These are phyloP conservation scores for Perognathus longimembris DNA, from an alignment of 2,113 vertebrate genomes.

Conservation along the genomic window DNA sequence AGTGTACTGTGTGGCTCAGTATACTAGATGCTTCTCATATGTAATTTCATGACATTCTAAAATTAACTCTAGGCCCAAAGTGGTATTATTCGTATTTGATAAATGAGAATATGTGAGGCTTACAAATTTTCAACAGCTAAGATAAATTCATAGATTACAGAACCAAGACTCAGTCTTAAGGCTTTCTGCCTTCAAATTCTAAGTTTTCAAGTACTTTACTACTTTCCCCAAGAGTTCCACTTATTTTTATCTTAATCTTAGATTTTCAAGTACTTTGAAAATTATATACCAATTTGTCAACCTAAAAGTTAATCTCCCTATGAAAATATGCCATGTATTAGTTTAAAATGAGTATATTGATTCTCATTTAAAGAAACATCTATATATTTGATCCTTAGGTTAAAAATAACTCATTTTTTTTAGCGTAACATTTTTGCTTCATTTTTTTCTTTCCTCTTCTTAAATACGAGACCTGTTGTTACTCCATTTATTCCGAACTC, in stretches of 20 bases:
- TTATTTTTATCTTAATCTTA: slow-evolving; percentile 34
- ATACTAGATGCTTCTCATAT: neutral
- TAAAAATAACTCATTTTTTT: neutral
- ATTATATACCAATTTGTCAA: neutral
- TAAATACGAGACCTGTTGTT: slow-evolving; percentile 1
- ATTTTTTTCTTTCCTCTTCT: neutral
- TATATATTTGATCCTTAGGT: neutral
- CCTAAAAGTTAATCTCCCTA: neutral
- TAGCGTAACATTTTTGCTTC: neutral
- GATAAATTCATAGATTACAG: neutral
- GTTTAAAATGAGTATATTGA: neutral
- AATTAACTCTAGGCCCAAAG: neutral
- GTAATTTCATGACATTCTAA: neutral
- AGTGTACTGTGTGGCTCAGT: neutral
- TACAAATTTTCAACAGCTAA: neutral
- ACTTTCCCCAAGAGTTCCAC: neutral
- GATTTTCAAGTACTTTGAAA: neutral
- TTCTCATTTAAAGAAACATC: neutral
- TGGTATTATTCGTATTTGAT: neutral
- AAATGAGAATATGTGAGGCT: neutral
- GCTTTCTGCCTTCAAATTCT: neutral
- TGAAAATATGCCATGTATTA: neutral
- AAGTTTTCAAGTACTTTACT: neutral
- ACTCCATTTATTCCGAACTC: neutral
- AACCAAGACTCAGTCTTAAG: neutral